Percentiles rank a stretch among this genome's conserved stretches.
phyloP scores from a whole-genome alignment of 2,888 invertebrate species.

The Parasteatoda lunata region DNA sequence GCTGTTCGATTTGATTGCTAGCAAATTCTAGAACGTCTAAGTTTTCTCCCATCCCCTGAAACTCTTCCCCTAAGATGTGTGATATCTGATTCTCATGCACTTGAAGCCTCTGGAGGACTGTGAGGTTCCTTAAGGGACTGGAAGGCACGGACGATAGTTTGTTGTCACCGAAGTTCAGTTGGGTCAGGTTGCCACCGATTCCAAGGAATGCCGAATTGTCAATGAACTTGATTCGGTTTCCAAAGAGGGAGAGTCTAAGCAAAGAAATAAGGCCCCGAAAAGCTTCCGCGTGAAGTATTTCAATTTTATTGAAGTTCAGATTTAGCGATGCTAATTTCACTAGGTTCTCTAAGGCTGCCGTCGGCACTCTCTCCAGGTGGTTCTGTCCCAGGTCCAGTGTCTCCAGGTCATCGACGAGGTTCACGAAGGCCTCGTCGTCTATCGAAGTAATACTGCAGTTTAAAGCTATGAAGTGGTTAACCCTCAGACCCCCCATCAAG shows the following conservation, averaged over 20 bases:
- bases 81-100: constrained; percentile 70
- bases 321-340: constrained; percentile 84
- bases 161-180: constrained; percentile 90
- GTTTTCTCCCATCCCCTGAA: constrained; percentile 75
- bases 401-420: constrained; percentile 84
- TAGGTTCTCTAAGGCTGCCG: constrained; percentile 65
- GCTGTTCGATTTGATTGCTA: constrained; percentile 85
- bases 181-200: constrained; percentile 89
- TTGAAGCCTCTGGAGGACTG: constrained; percentile 68
- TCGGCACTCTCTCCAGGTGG: constrained; percentile 79
- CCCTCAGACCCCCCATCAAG: constrained; percentile 88
- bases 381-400: constrained; percentile 92
- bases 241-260: constrained; percentile 89
- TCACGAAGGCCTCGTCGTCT: constrained; percentile 89
- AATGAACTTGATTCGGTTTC: constrained; percentile 79
- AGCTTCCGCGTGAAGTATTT: constrained; percentile 84
- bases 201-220: constrained; percentile 90
- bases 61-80: constrained; percentile 54
- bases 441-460: constrained; percentile 87
- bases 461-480: constrained; percentile 91
- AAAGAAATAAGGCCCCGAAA: constrained; percentile 90
- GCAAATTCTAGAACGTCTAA: constrained; percentile 89
- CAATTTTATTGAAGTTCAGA: constrained; percentile 90
- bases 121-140: constrained; percentile 60
- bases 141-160: constrained; percentile 83